phyloP scores from a whole-genome alignment of 2,113 vertebrate genomes.

The Ptychochromis oligacanthus region DNA sequence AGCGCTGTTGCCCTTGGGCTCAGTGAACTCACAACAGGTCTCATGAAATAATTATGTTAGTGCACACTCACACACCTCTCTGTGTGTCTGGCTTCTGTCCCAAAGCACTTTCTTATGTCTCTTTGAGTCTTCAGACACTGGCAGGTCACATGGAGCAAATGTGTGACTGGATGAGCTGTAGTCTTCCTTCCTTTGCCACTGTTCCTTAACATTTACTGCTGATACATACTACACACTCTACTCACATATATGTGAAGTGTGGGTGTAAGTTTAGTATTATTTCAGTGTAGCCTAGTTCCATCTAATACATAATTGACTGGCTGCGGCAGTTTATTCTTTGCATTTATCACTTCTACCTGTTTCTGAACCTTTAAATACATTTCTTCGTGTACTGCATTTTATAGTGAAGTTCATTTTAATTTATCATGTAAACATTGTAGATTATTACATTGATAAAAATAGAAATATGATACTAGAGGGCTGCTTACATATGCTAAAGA shows the following conservation, averaged over 20 bases:
- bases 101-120: conserved; percentile 49
- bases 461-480: neutral
- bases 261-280: neutral
- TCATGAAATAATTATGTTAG: conserved; percentile 73
- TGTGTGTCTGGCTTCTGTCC: conserved; percentile 49
- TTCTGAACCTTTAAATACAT: neutral
- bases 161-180: conserved; percentile 57
- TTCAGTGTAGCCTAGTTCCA: neutral
- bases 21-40: conserved; percentile 56
- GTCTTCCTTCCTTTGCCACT: neutral
- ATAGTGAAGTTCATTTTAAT: neutral
- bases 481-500: neutral
- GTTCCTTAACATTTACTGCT: neutral
- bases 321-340: neutral
- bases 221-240: neutral
- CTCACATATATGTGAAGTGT: neutral
- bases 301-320: neutral
- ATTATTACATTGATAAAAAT: neutral
- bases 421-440: neutral
- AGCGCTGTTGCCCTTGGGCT: conserved; percentile 32
- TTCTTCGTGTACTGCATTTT: neutral
- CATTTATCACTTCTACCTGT: neutral
- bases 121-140: conserved; percentile 28
- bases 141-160: conserved; percentile 57
- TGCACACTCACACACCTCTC: conserved; percentile 56